Conservation (phyloP, 2,113 vertebrate genomes). For the Rhinichthys klamathensis region DNA sequence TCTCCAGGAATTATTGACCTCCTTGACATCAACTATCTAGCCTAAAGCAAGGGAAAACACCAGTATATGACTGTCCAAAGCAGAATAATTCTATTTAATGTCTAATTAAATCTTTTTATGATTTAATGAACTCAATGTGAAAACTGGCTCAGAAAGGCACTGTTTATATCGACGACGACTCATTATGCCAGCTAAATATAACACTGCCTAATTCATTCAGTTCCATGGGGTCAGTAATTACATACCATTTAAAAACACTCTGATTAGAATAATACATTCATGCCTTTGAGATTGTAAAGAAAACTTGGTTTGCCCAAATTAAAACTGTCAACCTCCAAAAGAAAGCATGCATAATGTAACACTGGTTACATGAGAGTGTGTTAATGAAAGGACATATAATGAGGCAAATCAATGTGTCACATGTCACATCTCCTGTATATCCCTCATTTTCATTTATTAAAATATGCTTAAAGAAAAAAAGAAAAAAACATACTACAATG, state of each 20-base stretch:
- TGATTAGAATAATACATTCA: constrained; percentile 25
- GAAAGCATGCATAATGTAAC: background rate
- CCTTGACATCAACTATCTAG: background rate
- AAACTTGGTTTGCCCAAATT: background rate
- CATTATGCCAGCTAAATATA: constrained; percentile 20
- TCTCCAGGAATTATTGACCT: background rate
- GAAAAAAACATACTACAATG: background rate
- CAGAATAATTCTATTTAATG: background rate
- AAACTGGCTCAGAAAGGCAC: background rate
- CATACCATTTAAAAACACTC: constrained; percentile 13
- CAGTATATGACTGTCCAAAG: background rate
- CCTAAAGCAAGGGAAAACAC: background rate
- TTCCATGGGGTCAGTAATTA: constrained; percentile 23
- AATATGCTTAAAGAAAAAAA: background rate
- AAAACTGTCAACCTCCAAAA: constrained; percentile 11
- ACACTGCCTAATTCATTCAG: constrained; percentile 10
- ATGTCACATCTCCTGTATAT: background rate
- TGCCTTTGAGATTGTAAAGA: background rate
- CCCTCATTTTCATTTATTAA: background rate
- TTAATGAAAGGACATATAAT: background rate
- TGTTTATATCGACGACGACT: background rate
- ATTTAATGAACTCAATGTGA: constrained; percentile 19
- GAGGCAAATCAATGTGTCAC: constrained; percentile 10
- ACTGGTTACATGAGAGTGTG: background rate
- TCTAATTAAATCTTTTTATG: constrained; percentile 6